Evolutionary conservation across 1,140 invertebrate species (phyloP).

Genomic region (Halyomorpha halys): DNA sequence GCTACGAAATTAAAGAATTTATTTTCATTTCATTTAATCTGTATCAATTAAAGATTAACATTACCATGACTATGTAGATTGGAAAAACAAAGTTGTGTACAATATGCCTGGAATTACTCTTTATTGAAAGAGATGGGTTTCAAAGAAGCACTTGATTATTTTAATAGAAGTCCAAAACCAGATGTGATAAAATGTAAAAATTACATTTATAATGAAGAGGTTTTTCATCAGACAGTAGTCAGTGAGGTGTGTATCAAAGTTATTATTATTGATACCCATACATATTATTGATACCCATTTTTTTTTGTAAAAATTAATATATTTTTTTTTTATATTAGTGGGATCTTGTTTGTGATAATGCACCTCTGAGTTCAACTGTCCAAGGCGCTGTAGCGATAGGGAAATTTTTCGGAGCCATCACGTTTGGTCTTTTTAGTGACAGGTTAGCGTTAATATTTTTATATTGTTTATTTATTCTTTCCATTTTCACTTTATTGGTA

Average conservation of each 20-base stretch:
- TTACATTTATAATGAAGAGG: conserved; percentile 34
- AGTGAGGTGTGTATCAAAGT: conserved; percentile 34
- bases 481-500: no score
- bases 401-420: conserved; percentile 42
- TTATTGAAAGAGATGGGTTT: conserved; percentile 37
- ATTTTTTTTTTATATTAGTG: conserved; percentile 34
- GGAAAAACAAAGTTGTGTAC: conserved; percentile 33
- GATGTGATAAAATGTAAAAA: conserved; percentile 33
- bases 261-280: no score
- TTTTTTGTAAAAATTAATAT: neutral
- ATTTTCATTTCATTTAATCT: no score
- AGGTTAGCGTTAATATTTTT: conserved; percentile 31
- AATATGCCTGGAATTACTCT: conserved; percentile 42
- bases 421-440: conserved; percentile 43
- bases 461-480: no score
- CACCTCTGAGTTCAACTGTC: conserved; percentile 38
- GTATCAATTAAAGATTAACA: conserved; percentile 4
- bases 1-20: no score
- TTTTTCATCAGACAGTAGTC: conserved; percentile 37
- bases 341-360: conserved; percentile 43
- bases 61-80: neutral
- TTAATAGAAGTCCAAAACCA: conserved; percentile 31
- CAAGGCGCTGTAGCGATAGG: conserved; percentile 44
- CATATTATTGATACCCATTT: neutral
- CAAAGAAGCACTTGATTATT: conserved; percentile 36